Evolutionary conservation across 2,888 invertebrate species (phyloP), one percentile per base, ranked within the genome.

Genomic region (Malthinus seriepunctatus): DNA sequence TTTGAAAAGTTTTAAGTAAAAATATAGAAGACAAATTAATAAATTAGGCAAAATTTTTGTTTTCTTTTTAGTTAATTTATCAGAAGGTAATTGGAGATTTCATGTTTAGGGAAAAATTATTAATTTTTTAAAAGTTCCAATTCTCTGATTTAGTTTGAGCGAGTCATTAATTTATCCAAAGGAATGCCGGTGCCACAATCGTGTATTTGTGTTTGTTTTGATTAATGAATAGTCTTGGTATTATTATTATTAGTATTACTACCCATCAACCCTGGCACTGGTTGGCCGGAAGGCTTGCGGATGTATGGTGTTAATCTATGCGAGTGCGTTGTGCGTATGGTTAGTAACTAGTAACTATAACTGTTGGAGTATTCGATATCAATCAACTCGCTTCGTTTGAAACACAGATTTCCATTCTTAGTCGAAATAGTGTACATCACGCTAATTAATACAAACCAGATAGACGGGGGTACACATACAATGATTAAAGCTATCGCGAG

Each of bases 401-500:
- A 68, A 66, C 63, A 64, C 62, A 65, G 60, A 60, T 56, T 63
- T 54, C 59, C 60, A 50, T 54, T 64, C 59, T 56, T 62, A 63
- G 61, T 57, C 53, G 62, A 65, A 56, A 60, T 60, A 63, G 63
- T 63, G 72, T 74, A 75, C 76, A 77, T 76, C 75, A 76, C 72
- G 74, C 74, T 78, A 78, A 78, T 78, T 78, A 78, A 76, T 76
- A 77, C 77, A 76, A 76, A 73, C 75, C 73, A 69, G 70, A 68
- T 72, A 69, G 71, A 69, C 72, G 71, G 69, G 23, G 23, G 67
- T 68, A 66, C 67, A 70, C 70, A 73, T 74, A 73, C 73, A 71
- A 71, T 70, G 69, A 70, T 71, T 71, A 71, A 70, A 71, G 71
- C 71, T 67, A 68, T 70, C 67, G 67, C 53, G 56, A 51, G 56